Evolutionary conservation across 2,888 invertebrate genomes (phyloP), one percentile per base, ranked within the genome.

Genomic region (Ommatoiulus sabulosus): DNA sequence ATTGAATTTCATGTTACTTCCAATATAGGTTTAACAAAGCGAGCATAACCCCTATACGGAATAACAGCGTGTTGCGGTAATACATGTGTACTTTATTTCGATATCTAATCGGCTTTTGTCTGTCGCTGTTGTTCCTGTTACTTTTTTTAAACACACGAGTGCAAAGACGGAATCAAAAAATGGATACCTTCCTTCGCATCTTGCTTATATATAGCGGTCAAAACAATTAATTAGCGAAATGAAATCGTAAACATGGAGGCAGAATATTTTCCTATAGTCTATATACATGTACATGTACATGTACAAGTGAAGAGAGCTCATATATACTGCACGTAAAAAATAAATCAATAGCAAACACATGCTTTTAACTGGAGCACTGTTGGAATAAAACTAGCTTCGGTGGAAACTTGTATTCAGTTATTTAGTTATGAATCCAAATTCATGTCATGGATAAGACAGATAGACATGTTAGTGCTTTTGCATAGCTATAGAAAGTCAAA

Each of bases 401-500:
- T 72, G 24, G n/a, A 35, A 80, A 80, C 35, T 8, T 35, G 12
- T 80, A 12, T 6, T 72, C 7, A 72, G n/a, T 63, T n/a, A 63
- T 7, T n/a, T n/a, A n/a, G n/a, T n/a, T n/a, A n/a, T 17, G 12
- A 3, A 35, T 35, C 0, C 80, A 80, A 80, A 12, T 35, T 0
- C 35, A 10, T 80, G 80, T 80, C 80, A 35, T 80, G 72, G 72
- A 72, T 72, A 20, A 72, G 63, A 63, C 20, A 63, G 20, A 63
- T 5, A 17, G 63, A 72, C 7, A 72, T 4, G 72, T 24, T 72
- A 80, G 20, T 12, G 10, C 35, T 7, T 35, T 8, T 35, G 7
- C 80, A 2, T 10, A 35, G 35, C 8, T 4, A 24, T 72, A n/a
- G 7, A 4, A 20, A 72, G 20, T 8, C 72, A 72, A 72, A 72